Evolutionary conservation across 92 coral and sea anemone genomes (phyloP), one percentile per base, ranked within the genome.

Genomic region (Diadumene lineata): DNA sequence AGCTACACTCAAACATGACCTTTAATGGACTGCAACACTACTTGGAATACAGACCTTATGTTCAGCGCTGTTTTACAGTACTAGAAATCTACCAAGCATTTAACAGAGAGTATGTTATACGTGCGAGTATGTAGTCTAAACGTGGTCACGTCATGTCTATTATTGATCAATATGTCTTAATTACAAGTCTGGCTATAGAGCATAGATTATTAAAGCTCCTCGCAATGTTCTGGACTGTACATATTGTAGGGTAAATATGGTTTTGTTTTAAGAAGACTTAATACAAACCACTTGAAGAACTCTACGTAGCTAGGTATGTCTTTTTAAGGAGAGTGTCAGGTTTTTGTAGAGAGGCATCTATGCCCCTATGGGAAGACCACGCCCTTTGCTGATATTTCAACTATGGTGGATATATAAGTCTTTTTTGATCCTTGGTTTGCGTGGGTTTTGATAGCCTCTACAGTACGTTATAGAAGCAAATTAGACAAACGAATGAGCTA

Each of bases 321-420:
- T 70, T 50, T 70, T 70, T 70, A 70, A 27, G 75, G 75, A 58
- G 53, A 51, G 25, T 28, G 75, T 70, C 63, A 60, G 10, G 22
- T 16, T 26, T 50, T 22, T 26, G 62, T 28, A 23, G 19, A 33
- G 26, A 2, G 44, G 21, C 44, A 3, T 19, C 1, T 15, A 11
- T 48, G 57, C 19, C 75, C 23, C 38, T 63, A 70, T 70, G 75
- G 64, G 75, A 63, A 2, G 30, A 27, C 64, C 64, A 51, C 75
- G 75, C 64, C 75, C 75, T 50, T 46, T 46, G 8, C 43, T 50
- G 31, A 27, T 51, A 70, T 51, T 61, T 27, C 11, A 18, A 43
- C 75, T 70, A 70, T 70, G 75, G n/a, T 1, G 31, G 22, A 16
- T 18, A 70, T 70, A 11, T 23, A 15, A 0, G 63, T 38, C 31